Evolutionary conservation across 2,888 invertebrate genomes (phyloP).

Genomic region (Steinernema hermaphroditum): DNA sequence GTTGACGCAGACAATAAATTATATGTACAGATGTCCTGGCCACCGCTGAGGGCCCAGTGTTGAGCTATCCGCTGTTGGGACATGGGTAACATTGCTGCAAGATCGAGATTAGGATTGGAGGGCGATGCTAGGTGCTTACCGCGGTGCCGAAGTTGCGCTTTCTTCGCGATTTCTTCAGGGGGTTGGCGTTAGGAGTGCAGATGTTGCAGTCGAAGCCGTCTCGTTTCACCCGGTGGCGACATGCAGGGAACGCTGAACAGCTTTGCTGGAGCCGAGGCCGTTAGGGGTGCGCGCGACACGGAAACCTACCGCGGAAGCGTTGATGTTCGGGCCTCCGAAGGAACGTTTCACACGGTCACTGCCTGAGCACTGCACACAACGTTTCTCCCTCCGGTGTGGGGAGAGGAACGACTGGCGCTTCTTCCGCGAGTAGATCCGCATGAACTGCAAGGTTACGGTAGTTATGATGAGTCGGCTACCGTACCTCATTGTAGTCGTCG

Average conservation of each 20-base stretch:
- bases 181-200: slow-evolving; percentile 49
- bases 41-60: background rate
- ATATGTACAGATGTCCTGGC: background rate
- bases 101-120: background rate
- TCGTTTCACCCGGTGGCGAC: slow-evolving; percentile 55
- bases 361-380: background rate
- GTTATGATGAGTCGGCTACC: slow-evolving; percentile 42
- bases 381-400: background rate
- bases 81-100: slow-evolving; percentile 59
- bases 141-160: slow-evolving; percentile 52
- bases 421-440: slow-evolving; percentile 53
- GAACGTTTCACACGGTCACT: slow-evolving; percentile 50
- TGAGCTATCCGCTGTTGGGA: slow-evolving; percentile 30
- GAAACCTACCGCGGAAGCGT: slow-evolving; percentile 53
- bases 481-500: slow-evolving; percentile 34
- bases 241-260: slow-evolving; percentile 59
- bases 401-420: slow-evolving; percentile 48
- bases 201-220: slow-evolving; percentile 57
- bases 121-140: slow-evolving; percentile 32
- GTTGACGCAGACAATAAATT: slow-evolving; percentile 3
- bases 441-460: slow-evolving; percentile 42
- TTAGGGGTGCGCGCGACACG: background rate
- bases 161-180: slow-evolving; percentile 37
- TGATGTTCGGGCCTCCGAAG: slow-evolving; percentile 56
- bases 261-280: slow-evolving; percentile 44